phyloP scores from a whole-genome alignment of 2,113 vertebrate genomes.

The Malaclemys terrapin region DNA sequence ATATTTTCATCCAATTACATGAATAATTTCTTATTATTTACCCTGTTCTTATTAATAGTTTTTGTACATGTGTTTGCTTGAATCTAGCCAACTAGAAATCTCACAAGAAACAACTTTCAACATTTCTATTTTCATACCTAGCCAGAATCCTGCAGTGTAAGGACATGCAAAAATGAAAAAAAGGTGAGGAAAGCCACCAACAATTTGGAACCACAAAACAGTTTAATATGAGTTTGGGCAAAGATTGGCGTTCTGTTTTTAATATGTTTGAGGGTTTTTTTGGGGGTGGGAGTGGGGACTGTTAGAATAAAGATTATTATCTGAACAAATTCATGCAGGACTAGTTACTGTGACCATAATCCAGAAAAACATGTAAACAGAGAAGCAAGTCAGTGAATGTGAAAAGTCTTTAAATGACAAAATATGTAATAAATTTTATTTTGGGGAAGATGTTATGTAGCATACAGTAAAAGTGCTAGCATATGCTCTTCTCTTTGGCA shows the following conservation, averaged over 20 bases:
- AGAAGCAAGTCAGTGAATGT: not conserved
- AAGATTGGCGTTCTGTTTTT: not conserved
- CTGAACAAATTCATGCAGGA: not conserved
- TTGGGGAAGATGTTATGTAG: not conserved
- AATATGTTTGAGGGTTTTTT: not conserved
- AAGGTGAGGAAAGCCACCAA: not conserved
- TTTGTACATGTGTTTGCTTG: not conserved
- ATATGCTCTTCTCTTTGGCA: not conserved
- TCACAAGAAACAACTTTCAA: not conserved
- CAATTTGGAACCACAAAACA: not conserved
- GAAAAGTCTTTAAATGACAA: not conserved
- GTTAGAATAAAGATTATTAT: not conserved
- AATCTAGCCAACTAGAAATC: not conserved
- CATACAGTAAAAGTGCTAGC: not conserved
- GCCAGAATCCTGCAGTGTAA: not conserved
- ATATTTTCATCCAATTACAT: not conserved
- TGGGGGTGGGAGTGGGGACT: too few relatives aligned
- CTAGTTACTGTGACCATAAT: not conserved
- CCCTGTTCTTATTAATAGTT: not conserved
- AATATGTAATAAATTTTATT: not conserved
- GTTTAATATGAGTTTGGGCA: not conserved
- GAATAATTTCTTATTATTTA: not conserved
- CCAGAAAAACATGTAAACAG: not conserved
- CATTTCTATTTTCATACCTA: not conserved
- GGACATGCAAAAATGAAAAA: not conserved